Conservation (phyloP, 2,888 invertebrate species). For the Protonemura montana region DNA sequence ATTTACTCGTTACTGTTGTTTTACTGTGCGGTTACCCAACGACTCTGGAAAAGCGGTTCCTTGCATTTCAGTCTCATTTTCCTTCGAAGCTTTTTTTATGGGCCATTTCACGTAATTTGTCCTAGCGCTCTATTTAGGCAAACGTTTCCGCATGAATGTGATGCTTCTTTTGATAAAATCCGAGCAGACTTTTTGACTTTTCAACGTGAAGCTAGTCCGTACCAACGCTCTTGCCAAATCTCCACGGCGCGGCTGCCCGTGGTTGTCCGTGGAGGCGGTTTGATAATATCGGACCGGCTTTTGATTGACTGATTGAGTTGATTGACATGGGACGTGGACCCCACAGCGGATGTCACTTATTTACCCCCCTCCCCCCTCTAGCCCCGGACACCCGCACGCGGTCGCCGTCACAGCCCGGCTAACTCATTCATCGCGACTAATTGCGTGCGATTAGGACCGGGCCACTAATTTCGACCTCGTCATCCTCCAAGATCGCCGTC, state of each 20-base stretch:
- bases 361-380: constrained; percentile 23
- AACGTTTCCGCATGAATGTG: too few species aligned
- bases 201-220: too few species aligned
- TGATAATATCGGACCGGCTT: neutral
- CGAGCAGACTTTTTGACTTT: too few species aligned
- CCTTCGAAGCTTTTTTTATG: neutral
- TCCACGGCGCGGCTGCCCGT: too few species aligned
- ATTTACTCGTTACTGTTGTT: neutral
- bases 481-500: neutral
- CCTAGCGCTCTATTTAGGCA: too few species aligned
- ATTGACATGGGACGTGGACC: constrained; percentile 46
- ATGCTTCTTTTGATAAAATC: too few species aligned
- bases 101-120: neutral
- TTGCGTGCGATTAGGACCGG: neutral
- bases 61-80: neutral
- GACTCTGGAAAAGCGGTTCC: neutral
- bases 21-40: neutral
- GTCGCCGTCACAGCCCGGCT: neutral
- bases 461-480: neutral
- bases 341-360: constrained; percentile 46
- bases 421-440: neutral
- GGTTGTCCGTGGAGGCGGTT: too few species aligned
- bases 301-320: constrained; percentile 38
- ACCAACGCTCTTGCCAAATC: too few species aligned
- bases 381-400: neutral